Percentiles rank a stretch among this genome's conserved stretches.
phyloP scores from a whole-genome alignment of 2,113 vertebrate species.

The Vireo altiloquus region DNA sequence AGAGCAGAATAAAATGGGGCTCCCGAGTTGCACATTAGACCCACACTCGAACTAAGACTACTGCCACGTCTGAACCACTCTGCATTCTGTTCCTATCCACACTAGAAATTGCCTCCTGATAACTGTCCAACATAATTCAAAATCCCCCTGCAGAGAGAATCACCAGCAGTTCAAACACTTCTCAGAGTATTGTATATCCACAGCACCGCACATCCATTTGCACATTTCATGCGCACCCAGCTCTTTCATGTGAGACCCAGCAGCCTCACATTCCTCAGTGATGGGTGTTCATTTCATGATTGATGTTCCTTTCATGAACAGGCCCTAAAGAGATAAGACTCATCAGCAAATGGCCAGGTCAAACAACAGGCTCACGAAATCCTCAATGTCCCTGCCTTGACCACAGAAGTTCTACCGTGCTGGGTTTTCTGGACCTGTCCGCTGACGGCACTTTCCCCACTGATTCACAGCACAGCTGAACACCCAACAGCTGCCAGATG shows the following conservation, averaged over 20 bases:
- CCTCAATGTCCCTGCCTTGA: not conserved
- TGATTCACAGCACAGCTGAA: not conserved
- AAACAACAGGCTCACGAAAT: rapidly evolving
- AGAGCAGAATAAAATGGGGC: not conserved
- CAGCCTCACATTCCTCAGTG: not conserved
- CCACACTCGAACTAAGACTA: not conserved
- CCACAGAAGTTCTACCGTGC: not conserved
- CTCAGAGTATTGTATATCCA: not conserved
- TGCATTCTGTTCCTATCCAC: not conserved
- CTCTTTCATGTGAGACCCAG: too few relatives aligned
- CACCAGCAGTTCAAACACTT: not conserved
- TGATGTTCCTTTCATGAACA: not conserved
- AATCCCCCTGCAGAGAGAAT: not conserved
- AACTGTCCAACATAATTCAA: not conserved
- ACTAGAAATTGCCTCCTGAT: not conserved
- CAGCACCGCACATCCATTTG: not conserved
- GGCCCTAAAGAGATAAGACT: not conserved
- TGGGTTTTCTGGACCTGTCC: not conserved
- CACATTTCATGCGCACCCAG: not conserved
- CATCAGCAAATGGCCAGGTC: not conserved
- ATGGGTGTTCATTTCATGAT: not conserved
- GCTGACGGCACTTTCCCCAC: not conserved
- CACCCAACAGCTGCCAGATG: not conserved
- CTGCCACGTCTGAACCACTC: not conserved
- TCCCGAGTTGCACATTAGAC: not conserved